A percentile compares a stretch with the other conserved stretches of the same genome.
Evolutionary conservation across 2,888 invertebrate species (phyloP).

Genomic region (Yponomeuta evonymella): DNA sequence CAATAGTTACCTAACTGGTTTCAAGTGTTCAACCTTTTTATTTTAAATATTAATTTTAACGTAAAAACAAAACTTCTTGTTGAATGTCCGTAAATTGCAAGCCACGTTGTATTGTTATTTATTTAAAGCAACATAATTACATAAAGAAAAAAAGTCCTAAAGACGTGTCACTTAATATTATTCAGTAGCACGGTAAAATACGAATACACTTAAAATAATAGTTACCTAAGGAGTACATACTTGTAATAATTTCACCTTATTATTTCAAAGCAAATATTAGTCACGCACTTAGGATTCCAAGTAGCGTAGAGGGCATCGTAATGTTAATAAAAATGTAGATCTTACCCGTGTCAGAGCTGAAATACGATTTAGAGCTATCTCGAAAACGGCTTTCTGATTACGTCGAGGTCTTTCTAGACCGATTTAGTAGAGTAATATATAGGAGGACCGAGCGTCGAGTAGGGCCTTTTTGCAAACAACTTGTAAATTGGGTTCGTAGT

Average conservation of each 20-base stretch:
- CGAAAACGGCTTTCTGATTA: conserved; percentile 43
- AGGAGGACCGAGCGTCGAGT: background rate
- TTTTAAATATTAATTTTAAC: no score
- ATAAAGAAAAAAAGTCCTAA: no score
- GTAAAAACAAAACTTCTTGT: no score
- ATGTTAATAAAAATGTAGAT: background rate
- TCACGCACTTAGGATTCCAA: background rate
- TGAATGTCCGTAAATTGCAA: no score
- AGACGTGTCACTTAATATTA: no score
- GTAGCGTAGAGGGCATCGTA: conserved; percentile 1
- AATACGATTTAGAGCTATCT: conserved; percentile 6
- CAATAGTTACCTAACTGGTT: background rate
- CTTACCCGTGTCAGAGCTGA: conserved; percentile 2
- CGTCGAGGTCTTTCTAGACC: conserved; percentile 6
- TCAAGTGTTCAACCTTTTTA: background rate
- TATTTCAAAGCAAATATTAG: background rate
- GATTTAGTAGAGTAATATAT: background rate
- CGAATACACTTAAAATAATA: no score
- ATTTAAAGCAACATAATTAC: no score
- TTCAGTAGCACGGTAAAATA: no score
- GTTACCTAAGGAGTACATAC: no score
- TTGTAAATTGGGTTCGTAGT: background rate
- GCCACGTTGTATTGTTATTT: no score
- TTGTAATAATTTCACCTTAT: background rate
- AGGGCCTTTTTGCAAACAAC: background rate